Conservation (phyloP, 1,140 invertebrate species). For the Drosophila nigrodunni region DNA sequence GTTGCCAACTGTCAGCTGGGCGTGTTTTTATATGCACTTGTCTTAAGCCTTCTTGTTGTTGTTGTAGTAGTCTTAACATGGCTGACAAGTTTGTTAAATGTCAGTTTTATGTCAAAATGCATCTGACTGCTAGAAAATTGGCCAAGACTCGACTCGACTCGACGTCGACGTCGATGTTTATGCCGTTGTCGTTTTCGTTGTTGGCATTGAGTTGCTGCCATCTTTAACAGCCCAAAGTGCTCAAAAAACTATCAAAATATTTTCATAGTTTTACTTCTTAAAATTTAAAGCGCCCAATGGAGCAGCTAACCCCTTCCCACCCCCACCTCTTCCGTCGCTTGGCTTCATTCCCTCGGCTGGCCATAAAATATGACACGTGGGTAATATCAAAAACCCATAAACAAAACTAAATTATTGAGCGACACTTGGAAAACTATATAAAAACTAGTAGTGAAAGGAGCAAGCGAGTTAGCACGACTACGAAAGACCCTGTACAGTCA, state of each 20-base stretch:
- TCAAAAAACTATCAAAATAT: slow-evolving; percentile 58
- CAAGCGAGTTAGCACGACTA: no score
- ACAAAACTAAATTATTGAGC: slow-evolving; percentile 73
- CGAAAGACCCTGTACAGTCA: no score
- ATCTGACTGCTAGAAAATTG: slow-evolving; percentile 62
- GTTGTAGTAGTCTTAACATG: slow-evolving; percentile 10
- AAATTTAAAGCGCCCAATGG: slow-evolving; percentile 51
- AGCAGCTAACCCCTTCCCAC: neutral
- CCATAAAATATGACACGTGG: slow-evolving; percentile 77
- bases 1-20: slow-evolving; percentile 55
- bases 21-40: slow-evolving; percentile 63
- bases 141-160: slow-evolving; percentile 13
- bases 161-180: neutral
- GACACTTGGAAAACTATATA: slow-evolving; percentile 61
- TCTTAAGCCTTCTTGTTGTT: slow-evolving; percentile 17
- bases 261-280: slow-evolving; percentile 46
- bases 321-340: neutral
- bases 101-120: slow-evolving; percentile 79
- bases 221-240: neutral
- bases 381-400: slow-evolving; percentile 73
- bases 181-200: no score
- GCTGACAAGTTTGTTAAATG: slow-evolving; percentile 75
- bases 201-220: neutral
- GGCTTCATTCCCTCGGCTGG: slow-evolving; percentile 39
- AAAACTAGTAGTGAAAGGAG: slow-evolving; percentile 23